These are phyloP conservation scores for Aptenodytes forsteri DNA, from an alignment of 2,113 vertebrate species.

Conservation along the genomic window DNA sequence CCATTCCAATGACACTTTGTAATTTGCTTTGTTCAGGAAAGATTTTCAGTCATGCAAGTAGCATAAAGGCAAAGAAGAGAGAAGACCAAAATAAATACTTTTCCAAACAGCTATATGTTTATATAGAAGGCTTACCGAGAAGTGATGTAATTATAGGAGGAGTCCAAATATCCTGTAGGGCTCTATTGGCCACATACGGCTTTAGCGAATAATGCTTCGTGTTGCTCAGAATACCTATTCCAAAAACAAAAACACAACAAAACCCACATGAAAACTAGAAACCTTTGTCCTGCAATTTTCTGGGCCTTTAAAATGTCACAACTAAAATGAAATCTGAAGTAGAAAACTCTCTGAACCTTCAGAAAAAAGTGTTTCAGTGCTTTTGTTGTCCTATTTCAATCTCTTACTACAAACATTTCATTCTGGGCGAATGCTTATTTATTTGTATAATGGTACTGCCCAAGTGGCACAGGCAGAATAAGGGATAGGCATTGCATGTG, in stretches of 20 bases:
- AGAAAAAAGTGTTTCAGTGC: not conserved
- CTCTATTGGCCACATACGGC: not conserved
- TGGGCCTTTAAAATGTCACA: not conserved
- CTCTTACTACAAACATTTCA: not conserved
- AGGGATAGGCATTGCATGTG: not conserved
- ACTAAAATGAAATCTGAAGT: not conserved
- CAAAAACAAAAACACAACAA: not conserved
- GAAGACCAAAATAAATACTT: slow-evolving; percentile 50
- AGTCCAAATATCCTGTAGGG: not conserved
- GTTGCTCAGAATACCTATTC: not conserved
- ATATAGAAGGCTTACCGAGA: slow-evolving; percentile 35
- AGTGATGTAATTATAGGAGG: slow-evolving; percentile 36
- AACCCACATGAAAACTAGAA: not conserved
- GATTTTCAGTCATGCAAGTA: not conserved
- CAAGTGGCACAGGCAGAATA: not conserved
- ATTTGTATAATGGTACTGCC: not conserved
- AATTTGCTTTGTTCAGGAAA: slow-evolving; percentile 41
- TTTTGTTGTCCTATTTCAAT: not conserved
- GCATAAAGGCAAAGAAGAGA: not conserved
- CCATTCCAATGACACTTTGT: slow-evolving; percentile 35
- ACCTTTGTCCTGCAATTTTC: not conserved
- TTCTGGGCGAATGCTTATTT: not conserved
- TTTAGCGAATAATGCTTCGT: not conserved
- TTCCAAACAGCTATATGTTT: slow-evolving; percentile 26
- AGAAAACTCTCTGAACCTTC: not conserved